Percentiles rank a stretch among this genome's conserved stretches.
Conservation (phyloP, 2,888 invertebrate species). For the Leptinotarsa juncta region DNA sequence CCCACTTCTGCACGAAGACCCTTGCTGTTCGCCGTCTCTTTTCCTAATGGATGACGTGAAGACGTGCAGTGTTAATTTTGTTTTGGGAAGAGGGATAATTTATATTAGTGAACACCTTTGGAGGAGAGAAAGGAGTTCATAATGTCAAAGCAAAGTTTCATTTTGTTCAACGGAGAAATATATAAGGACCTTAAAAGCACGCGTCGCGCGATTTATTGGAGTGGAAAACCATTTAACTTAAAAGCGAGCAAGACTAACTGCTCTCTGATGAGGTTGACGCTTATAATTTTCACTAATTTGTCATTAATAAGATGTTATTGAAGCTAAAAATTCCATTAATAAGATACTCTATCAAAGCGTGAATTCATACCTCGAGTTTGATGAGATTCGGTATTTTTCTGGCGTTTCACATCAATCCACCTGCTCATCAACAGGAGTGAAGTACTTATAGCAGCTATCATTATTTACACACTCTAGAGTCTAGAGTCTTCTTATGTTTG, state of each 20-base stretch:
- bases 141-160: constrained; percentile 66
- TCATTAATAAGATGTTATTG: constrained; percentile 49
- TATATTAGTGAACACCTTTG: constrained; percentile 65
- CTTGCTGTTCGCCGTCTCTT: constrained; percentile 30
- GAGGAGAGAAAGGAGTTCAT: constrained; percentile 63
- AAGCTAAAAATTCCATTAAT: constrained; percentile 44
- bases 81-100: constrained; percentile 63
- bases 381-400: constrained; percentile 33
- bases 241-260: constrained; percentile 48
- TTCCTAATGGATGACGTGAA: constrained; percentile 36
- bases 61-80: constrained; percentile 53
- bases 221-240: constrained; percentile 56
- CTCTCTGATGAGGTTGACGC: constrained; percentile 46
- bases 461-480: not conserved
- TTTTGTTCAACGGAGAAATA: constrained; percentile 61
- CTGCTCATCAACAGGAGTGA: not conserved
- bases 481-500: not conserved
- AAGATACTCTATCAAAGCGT: constrained; percentile 37
- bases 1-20: constrained; percentile 26
- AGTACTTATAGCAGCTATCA: not conserved
- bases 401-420: not conserved
- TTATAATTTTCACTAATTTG: constrained; percentile 50
- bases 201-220: constrained; percentile 52
- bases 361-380: constrained; percentile 28
- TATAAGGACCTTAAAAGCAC: constrained; percentile 58